Base-by-base conservation (phyloP, 1,140 invertebrate genomes). In the Camponotus floridanus region DNA sequence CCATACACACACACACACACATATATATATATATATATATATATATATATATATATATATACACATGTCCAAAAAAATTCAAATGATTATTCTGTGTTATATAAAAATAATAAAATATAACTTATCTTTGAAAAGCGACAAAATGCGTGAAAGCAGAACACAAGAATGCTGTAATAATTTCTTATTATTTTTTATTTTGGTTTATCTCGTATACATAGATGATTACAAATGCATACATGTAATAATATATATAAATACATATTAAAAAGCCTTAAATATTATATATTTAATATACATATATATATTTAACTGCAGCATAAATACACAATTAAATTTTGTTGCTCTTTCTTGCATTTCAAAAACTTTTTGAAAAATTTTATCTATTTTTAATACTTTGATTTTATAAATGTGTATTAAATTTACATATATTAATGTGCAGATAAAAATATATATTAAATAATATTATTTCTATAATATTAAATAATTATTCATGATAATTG, bases 201-300 rank as follows among this genome's bases (percentile, higher is more conserved):
- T 65, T 76, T 26, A 39, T 76, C 39, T 64, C 4, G 18, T 45
- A 76, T 45, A 76, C 31, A 76, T 45, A 76, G 59, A 76, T 39
- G 26, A 76, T 64, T 76, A 76, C 26, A 76, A 42, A 76, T 26
- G 65, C n/a, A 73, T 76, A 76, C 48, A 78, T 78, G 26, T 76
- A 39, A 62, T 59, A 59, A 39, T 39, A 26, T 48, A 48, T 48
- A 15, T 26, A n/a, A 59, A 74, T 59, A 74, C 55, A 74, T 31
- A 74, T 74, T 74, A 74, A 51, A 51, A 51, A 59, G 55, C 26
- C 21, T 59, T 51, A 51, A 51, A 51, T 18, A 51, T 74, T 59
- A 74, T 42, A 21, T 61, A 74, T 5, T 51, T 74, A 42, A 74
- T 6, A 51, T 48, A 11, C 36, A 39, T 39, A 39, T 39, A 39